Evolutionary conservation across 1,140 invertebrate species (phyloP).

Genomic region (Tetraneura akinire): DNA sequence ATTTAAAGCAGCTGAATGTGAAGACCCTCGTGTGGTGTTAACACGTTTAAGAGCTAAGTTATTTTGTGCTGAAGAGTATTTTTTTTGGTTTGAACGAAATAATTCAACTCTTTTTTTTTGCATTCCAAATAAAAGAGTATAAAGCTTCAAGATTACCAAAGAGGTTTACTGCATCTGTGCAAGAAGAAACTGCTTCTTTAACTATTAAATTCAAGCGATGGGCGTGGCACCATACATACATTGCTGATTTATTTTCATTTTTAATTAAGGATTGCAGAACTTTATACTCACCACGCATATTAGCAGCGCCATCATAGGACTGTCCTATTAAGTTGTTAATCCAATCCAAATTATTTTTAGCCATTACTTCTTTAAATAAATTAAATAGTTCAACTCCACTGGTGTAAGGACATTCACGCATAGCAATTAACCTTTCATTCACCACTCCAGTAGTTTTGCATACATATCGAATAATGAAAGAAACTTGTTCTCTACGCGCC

Average conservation of each 20-base stretch:
- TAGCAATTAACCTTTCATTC: constrained; percentile 8
- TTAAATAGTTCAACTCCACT: constrained; percentile 21
- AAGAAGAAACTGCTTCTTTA: neutral
- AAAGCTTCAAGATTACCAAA: neutral
- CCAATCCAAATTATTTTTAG: constrained; percentile 1
- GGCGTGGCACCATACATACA: too few relatives aligned
- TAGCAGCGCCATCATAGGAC: neutral
- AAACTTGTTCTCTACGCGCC: neutral
- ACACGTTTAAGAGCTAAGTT: constrained; percentile 1
- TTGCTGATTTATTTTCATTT: constrained; percentile 11
- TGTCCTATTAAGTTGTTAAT: constrained; percentile 11
- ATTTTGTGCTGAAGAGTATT: neutral
- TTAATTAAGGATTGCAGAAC: neutral
- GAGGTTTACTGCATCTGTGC: neutral
- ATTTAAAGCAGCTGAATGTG: too few relatives aligned
- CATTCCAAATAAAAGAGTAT: neutral
- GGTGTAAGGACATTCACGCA: neutral
- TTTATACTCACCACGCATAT: neutral
- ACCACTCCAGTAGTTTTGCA: neutral
- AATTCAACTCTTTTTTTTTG: constrained; percentile 1
- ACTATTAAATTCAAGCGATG: too few relatives aligned
- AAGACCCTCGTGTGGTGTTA: neutral
- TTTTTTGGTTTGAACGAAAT: neutral
- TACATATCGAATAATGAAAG: neutral
- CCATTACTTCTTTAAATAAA: constrained; percentile 21